A percentile compares a stretch with the other conserved stretches of the same genome.
These are phyloP conservation scores for Coilia nasus DNA, from an alignment of 2,797 vertebrate species.

Conservation along the genomic window DNA sequence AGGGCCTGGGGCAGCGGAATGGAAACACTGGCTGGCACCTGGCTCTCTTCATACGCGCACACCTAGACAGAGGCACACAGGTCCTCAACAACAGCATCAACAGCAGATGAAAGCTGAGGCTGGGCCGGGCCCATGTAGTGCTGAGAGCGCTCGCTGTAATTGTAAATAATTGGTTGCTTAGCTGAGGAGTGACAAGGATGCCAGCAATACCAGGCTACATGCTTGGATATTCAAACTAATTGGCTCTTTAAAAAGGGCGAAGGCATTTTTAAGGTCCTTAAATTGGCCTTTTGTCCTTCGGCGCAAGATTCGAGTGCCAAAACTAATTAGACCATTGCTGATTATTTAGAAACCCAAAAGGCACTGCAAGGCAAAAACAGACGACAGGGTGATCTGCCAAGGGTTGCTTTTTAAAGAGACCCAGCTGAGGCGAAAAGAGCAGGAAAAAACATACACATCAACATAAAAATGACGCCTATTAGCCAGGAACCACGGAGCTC, in stretches of 20 bases:
- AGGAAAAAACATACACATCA: conserved; percentile 8
- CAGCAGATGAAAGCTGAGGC: conserved; percentile 52
- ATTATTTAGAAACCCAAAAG: conserved; percentile 75
- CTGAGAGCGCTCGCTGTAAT: conserved; percentile 72
- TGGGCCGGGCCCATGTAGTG: conserved; percentile 56
- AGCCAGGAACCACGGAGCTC: conserved; percentile 58
- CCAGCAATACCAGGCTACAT: conserved; percentile 70
- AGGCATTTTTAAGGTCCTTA: conserved; percentile 77
- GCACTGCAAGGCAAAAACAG: conserved; percentile 69
- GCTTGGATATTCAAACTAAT: conserved; percentile 75
- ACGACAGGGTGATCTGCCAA: conserved; percentile 66
- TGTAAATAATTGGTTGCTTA: conserved; percentile 75
- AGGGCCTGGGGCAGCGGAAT: not conserved
- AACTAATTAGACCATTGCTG: conserved; percentile 78
- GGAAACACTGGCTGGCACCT: not conserved
- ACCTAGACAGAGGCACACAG: not conserved
- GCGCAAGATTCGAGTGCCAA: conserved; percentile 74
- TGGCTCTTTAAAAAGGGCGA: conserved; percentile 79
- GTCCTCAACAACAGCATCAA: conserved; percentile 38
- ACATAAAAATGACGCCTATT: conserved; percentile 65
- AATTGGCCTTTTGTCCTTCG: conserved; percentile 77
- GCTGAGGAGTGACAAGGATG: conserved; percentile 70
- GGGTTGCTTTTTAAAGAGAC: conserved; percentile 63
- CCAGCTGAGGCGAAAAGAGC: conserved; percentile 60
- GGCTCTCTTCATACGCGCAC: not conserved